Evolutionary conservation across 2,888 invertebrate genomes (phyloP).

Genomic region (Proisotoma minuta): DNA sequence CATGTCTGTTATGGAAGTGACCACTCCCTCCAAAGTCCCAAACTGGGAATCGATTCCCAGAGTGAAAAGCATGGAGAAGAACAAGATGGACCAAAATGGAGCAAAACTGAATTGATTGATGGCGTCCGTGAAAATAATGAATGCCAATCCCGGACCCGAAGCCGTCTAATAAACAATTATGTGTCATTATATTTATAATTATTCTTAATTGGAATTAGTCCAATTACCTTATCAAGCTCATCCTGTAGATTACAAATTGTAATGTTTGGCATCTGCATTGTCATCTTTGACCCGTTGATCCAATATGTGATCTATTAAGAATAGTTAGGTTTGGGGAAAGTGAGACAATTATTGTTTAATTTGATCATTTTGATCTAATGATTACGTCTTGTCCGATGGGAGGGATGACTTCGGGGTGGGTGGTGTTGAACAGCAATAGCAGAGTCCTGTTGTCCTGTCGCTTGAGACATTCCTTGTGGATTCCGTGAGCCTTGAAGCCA

Average conservation of each 20-base stretch:
- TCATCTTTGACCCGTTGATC: conserved; percentile 41
- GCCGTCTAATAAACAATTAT: conserved; percentile 65
- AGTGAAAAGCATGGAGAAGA: conserved; percentile 94
- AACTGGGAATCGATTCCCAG: conserved; percentile 80
- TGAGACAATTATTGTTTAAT: too few relatives aligned
- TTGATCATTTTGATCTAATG: too few relatives aligned
- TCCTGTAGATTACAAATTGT: conserved; percentile 72
- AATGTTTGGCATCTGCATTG: conserved; percentile 45
- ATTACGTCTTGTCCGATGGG: conserved; percentile 20
- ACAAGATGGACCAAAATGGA: conserved; percentile 91
- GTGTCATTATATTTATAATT: neutral
- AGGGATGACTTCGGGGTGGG: conserved; percentile 31
- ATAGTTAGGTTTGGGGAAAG: too few relatives aligned
- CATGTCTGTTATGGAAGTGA: conserved; percentile 92
- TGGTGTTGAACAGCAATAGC: conserved; percentile 41
- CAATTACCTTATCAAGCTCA: conserved; percentile 67
- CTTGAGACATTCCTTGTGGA: conserved; percentile 70
- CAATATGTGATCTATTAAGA: conserved; percentile 36
- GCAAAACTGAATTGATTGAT: conserved; percentile 96
- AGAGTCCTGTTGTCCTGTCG: conserved; percentile 38
- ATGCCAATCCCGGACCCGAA: conserved; percentile 91
- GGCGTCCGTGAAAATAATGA: conserved; percentile 96
- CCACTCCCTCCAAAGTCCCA: conserved; percentile 82
- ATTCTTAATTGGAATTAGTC: neutral
- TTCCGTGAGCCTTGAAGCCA: conserved; percentile 80